Conservation (phyloP, 2,113 vertebrate genomes). For the Gobio gobio region DNA sequence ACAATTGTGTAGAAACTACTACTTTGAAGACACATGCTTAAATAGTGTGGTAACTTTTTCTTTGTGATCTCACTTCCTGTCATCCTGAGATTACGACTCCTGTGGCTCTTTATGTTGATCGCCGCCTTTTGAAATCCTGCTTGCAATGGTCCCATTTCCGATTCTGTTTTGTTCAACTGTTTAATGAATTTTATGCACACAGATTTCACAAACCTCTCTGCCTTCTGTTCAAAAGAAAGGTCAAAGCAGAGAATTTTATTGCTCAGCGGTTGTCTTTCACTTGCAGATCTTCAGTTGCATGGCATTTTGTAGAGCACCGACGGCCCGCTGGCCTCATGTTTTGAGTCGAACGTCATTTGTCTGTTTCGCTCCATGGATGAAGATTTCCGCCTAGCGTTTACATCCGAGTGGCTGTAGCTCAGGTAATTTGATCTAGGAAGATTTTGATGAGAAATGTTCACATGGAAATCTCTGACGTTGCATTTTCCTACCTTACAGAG, state of each 20-base stretch:
- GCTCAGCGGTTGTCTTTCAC: constrained; percentile 1
- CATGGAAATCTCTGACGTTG: constrained; percentile 10
- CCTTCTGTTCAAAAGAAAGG: constrained; percentile 2
- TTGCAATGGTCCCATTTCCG: constrained; percentile 9
- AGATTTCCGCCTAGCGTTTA: not conserved
- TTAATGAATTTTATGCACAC: constrained; percentile 60
- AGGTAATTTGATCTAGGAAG: constrained; percentile 4
- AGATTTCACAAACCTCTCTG: not conserved
- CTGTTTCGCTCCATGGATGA: not conserved
- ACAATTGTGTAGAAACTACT: not conserved
- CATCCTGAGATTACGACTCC: not conserved
- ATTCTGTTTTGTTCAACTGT: constrained; percentile 51
- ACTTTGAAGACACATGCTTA: not conserved
- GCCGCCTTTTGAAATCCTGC: constrained; percentile 29
- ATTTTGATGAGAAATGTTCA: constrained; percentile 12
- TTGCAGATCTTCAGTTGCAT: not conserved
- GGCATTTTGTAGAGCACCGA: no score
- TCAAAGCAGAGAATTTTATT: not conserved
- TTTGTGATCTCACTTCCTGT: not conserved
- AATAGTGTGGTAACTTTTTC: constrained; percentile 22
- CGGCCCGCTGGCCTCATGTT: not conserved
- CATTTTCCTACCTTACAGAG: not conserved
- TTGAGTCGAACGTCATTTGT: not conserved
- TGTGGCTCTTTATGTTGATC: not conserved
- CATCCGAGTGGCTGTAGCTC: not conserved